phyloP scores from a whole-genome alignment of 2,113 vertebrate genomes.

The Plestiodon gilberti region DNA sequence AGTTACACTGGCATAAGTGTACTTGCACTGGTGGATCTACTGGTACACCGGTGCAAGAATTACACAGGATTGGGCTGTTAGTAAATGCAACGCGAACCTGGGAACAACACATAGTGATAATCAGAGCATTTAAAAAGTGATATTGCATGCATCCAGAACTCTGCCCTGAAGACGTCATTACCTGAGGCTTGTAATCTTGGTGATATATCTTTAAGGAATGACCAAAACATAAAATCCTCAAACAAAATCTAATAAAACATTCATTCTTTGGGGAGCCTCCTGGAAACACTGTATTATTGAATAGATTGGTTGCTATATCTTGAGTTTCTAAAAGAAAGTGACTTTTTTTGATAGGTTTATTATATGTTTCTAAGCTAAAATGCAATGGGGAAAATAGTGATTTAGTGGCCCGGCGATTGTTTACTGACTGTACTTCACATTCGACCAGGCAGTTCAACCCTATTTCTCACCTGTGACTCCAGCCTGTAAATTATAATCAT shows the following conservation, averaged over 20 bases:
- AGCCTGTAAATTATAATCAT: constrained; percentile 74
- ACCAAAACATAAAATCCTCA: constrained; percentile 4
- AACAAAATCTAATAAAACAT: constrained; percentile 23
- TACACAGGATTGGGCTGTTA: too few species aligned
- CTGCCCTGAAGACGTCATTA: background rate
- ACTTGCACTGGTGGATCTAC: too few species aligned
- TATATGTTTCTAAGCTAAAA: constrained; percentile 69
- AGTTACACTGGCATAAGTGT: too few species aligned
- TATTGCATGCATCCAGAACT: background rate
- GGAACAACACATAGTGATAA: too few species aligned
- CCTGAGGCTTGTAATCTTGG: background rate
- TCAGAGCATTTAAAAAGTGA: background rate
- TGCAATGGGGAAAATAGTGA: constrained; percentile 66
- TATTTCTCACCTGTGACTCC: constrained; percentile 69
- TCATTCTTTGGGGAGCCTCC: constrained; percentile 45
- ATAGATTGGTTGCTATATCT: constrained; percentile 54
- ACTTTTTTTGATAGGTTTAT: constrained; percentile 68
- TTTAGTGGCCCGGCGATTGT: constrained; percentile 64
- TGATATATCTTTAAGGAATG: constrained; percentile 26
- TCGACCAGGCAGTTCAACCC: constrained; percentile 69
- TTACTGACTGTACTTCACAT: constrained; percentile 70
- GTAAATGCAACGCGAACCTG: too few species aligned
- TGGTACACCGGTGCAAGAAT: too few species aligned
- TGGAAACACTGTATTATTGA: constrained; percentile 48
- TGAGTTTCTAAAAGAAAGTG: constrained; percentile 53